A percentile compares a stretch with the other conserved stretches of the same genome.
Evolutionary conservation across 2,888 invertebrate species (phyloP).

Genomic region (Ceriagrion tenellum): DNA sequence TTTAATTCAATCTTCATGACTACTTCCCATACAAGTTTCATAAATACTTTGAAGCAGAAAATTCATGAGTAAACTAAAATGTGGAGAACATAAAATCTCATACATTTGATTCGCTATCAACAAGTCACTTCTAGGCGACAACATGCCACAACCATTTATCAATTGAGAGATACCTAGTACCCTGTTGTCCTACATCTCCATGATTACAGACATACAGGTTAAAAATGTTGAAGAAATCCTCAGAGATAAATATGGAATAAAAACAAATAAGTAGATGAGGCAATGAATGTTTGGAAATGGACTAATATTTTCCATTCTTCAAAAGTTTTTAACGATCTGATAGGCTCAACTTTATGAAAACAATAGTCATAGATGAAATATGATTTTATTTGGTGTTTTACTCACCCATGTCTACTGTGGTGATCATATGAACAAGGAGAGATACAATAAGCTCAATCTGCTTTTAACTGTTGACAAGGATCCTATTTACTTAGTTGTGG

Average conservation of each 20-base stretch:
- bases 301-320: neutral
- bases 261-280: neutral
- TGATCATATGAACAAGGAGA: neutral
- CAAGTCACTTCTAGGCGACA: neutral
- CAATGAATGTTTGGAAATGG: neutral
- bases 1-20: neutral
- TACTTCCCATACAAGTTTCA: conserved; percentile 29
- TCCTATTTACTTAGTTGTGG: neutral
- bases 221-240: neutral
- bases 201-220: neutral
- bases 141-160: neutral
- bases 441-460: neutral
- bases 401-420: neutral
- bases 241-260: neutral
- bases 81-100: neutral
- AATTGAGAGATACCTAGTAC: neutral
- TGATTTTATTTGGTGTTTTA: too few species aligned
- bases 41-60: neutral
- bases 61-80: neutral
- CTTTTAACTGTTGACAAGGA: neutral
- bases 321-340: neutral
- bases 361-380: neutral
- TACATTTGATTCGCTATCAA: neutral
- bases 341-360: neutral
- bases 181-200: neutral